Evolutionary conservation across 2,888 invertebrate species (phyloP).

Genomic region (Pheosia tremula): DNA sequence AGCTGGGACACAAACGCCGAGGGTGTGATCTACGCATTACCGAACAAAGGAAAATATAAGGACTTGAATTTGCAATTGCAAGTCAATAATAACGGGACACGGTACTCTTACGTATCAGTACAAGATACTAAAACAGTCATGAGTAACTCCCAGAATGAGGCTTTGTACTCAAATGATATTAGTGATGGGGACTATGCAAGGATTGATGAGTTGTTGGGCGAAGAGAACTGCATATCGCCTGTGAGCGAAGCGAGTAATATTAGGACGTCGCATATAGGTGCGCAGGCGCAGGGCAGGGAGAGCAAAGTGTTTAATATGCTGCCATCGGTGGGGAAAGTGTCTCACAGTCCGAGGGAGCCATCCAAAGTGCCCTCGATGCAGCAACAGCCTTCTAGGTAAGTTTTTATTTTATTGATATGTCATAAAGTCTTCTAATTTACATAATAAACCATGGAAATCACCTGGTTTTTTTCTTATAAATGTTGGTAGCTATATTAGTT

Average conservation of each 20-base stretch:
- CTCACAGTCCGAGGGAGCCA: conserved; percentile 64
- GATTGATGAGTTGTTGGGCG: conserved; percentile 73
- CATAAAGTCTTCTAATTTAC: too few relatives aligned
- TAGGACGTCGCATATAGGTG: conserved; percentile 75
- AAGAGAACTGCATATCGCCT: conserved; percentile 77
- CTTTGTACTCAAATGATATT: conserved; percentile 71
- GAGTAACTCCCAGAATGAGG: conserved; percentile 79
- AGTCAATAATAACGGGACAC: conserved; percentile 78
- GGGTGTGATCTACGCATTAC: conserved; percentile 80
- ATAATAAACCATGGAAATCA: too few relatives aligned
- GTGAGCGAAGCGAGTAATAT: conserved; percentile 68
- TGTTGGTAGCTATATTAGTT: too few relatives aligned
- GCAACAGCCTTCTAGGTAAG: conserved; percentile 61
- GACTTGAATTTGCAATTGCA: conserved; percentile 77
- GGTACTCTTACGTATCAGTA: conserved; percentile 78
- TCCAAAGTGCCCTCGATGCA: conserved; percentile 70
- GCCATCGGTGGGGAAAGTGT: conserved; percentile 74
- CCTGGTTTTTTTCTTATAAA: too few relatives aligned
- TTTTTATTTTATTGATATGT: conserved; percentile 16
- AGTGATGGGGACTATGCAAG: conserved; percentile 77
- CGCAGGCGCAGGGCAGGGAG: conserved; percentile 47
- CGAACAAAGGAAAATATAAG: conserved; percentile 81
- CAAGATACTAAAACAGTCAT: conserved; percentile 77
- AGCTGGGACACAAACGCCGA: conserved; percentile 84
- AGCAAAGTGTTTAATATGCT: conserved; percentile 70